Evolutionary conservation across 2,797 vertebrate genomes (phyloP).

Genomic region (Mycteria americana): DNA sequence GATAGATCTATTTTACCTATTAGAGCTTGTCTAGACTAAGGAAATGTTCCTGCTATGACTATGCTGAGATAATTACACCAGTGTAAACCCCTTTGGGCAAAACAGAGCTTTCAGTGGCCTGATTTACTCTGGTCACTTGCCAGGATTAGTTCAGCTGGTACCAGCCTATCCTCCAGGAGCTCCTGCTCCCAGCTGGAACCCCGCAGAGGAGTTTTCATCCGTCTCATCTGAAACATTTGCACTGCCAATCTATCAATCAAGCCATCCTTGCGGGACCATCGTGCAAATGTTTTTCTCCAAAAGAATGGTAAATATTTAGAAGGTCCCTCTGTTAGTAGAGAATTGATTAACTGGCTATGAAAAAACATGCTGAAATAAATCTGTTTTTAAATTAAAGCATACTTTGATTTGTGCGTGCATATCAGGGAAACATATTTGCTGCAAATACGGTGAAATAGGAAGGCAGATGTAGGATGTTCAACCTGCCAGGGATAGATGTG

Average conservation of each 20-base stretch:
- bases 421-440: background rate
- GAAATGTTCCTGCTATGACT: conserved; percentile 61
- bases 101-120: conserved; percentile 64
- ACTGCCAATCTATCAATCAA: background rate
- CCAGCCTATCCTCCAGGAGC: conserved; percentile 35
- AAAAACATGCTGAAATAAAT: background rate
- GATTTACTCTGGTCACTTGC: conserved; percentile 62
- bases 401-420: background rate
- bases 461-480: background rate
- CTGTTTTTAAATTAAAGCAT: background rate
- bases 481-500: background rate
- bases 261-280: background rate
- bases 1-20: conserved; percentile 53
- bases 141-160: conserved; percentile 63
- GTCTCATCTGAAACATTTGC: background rate
- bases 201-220: background rate
- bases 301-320: background rate
- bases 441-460: background rate
- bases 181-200: conserved; percentile 30
- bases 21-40: conserved; percentile 67
- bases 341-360: background rate
- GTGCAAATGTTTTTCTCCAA: background rate
- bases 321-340: background rate
- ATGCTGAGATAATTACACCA: conserved; percentile 47
- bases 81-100: conserved; percentile 60